These are phyloP conservation scores for Urophycis tenuis DNA, from an alignment of 2,797 vertebrate species.

Conservation along the genomic window DNA sequence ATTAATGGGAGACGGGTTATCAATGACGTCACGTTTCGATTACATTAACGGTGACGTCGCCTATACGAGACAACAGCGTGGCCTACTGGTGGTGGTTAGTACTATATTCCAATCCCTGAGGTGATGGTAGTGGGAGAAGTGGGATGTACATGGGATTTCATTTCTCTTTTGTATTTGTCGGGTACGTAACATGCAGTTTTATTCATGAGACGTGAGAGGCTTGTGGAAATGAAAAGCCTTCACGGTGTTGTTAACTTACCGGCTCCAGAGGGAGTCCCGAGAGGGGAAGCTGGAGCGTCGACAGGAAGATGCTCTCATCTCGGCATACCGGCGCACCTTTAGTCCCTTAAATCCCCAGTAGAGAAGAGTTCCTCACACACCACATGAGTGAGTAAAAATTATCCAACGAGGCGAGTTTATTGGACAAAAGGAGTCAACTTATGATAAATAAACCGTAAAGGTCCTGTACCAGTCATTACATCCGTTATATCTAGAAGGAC, in stretches of 20 bases:
- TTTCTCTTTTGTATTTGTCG: not conserved
- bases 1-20: not conserved
- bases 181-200: not conserved
- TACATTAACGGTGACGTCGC: not conserved
- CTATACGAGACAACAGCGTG: not conserved
- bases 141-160: not conserved
- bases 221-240: not conserved
- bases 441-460: not conserved
- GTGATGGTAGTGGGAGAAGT: not conserved
- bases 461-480: not conserved
- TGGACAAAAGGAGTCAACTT: not conserved
- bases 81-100: not conserved
- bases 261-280: not conserved
- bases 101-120: not conserved
- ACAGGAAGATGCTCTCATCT: not conserved
- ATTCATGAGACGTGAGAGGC: not conserved
- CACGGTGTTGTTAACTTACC: not conserved
- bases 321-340: not conserved
- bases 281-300: not conserved
- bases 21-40: not conserved
- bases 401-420: not conserved
- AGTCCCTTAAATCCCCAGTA: not conserved
- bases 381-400: not conserved
- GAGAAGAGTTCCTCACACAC: not conserved
- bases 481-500: no score